A percentile compares a stretch with the other conserved stretches of the same genome.
Evolutionary conservation across 53 echinoderm and acorn worm genomes (phyloP).

Genomic region (Arbacia lixula): DNA sequence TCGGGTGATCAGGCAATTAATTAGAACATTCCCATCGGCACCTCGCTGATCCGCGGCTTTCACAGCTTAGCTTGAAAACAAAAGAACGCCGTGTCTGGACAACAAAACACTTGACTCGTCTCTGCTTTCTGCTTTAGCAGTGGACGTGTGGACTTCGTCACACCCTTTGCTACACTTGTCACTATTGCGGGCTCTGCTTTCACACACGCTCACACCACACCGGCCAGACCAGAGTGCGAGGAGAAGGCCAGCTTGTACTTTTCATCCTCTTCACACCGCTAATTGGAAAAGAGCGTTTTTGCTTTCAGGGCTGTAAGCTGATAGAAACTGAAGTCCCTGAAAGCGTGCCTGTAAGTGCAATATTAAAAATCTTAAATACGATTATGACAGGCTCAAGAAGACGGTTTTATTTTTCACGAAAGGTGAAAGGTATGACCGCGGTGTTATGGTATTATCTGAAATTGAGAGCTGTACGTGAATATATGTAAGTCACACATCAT

Average conservation of each 20-base stretch:
- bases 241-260: conserved; percentile 39
- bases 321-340: conserved; percentile 8
- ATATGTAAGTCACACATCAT: too few relatives aligned
- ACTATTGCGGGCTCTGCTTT: conserved; percentile 2
- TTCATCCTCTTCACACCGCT: conserved; percentile 29
- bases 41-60: conserved; percentile 33
- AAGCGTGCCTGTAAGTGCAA: conserved; percentile 11
- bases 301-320: conserved; percentile 52
- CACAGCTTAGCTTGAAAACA: conserved; percentile 41
- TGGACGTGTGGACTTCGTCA: conserved; percentile 11
- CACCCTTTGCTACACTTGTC: conserved; percentile 23
- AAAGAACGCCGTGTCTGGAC: conserved; percentile 10
- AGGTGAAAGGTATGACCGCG: too few relatives aligned
- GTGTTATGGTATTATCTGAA: too few relatives aligned
- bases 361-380: conserved; percentile 16
- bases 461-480: too few relatives aligned
- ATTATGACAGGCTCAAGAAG: conserved; percentile 19
- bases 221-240: too few relatives aligned
- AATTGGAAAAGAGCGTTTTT: conserved; percentile 49
- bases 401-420: too few relatives aligned
- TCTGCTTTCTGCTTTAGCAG: neutral
- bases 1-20: conserved; percentile 39
- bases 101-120: neutral
- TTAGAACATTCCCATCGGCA: conserved; percentile 30
- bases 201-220: too few relatives aligned